Conservation (phyloP, 1,140 invertebrate genomes). For the Eueides isabella region DNA sequence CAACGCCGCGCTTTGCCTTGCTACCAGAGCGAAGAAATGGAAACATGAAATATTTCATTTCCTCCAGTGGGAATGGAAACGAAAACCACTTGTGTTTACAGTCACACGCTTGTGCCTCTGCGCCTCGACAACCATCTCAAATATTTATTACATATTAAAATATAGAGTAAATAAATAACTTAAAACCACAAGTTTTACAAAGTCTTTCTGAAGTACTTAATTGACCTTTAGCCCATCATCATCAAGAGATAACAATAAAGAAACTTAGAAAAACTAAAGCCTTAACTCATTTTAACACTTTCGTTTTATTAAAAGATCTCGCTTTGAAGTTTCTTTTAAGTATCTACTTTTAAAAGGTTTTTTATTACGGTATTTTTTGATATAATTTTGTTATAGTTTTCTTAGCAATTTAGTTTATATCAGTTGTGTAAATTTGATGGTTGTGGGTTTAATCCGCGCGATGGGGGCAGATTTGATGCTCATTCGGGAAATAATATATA, state of each 20-base stretch:
- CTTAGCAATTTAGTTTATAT: not conserved
- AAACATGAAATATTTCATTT: too few species aligned
- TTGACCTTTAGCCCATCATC: slow-evolving; percentile 3
- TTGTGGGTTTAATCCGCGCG: too few species aligned
- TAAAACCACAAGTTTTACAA: not conserved
- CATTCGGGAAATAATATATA: too few species aligned
- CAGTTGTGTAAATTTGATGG: not conserved
- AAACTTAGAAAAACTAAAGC: slow-evolving; percentile 1
- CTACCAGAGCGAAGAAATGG: too few species aligned
- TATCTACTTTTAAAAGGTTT: not conserved
- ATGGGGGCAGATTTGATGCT: too few species aligned
- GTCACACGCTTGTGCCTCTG: too few species aligned
- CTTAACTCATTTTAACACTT: not conserved
- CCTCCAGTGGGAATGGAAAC: too few species aligned
- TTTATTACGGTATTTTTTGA: not conserved
- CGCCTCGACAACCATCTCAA: too few species aligned
- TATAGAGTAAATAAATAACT: too few species aligned
- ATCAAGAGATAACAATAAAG: slow-evolving; percentile 1
- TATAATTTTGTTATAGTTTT: not conserved
- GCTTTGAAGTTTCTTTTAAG: not conserved
- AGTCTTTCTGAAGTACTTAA: not conserved
- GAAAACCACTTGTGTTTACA: too few species aligned
- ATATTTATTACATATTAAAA: too few species aligned
- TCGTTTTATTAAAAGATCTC: not conserved
- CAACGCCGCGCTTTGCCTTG: too few species aligned